These are phyloP conservation scores for Sphaerophoria taeniata DNA, from an alignment of 2,888 invertebrate species.

Conservation along the genomic window DNA sequence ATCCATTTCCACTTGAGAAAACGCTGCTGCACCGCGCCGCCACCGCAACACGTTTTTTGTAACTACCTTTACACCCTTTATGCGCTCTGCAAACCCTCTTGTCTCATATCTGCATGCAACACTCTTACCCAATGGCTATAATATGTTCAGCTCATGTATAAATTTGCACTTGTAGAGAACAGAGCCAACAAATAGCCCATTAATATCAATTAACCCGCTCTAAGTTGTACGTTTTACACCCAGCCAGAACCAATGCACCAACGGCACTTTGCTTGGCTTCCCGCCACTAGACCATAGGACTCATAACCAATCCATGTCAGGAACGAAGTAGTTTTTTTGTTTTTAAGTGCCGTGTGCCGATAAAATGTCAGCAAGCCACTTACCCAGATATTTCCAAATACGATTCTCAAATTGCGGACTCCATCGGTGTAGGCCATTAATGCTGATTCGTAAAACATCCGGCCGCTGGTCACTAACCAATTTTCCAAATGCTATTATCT, in stretches of 20 bases:
- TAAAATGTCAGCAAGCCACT: constrained; percentile 74
- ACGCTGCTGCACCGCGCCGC: not conserved
- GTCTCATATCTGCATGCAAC: not conserved
- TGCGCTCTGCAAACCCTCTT: not conserved
- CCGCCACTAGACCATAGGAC: constrained; percentile 1
- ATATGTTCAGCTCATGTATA: too few relatives aligned
- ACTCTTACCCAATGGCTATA: not conserved
- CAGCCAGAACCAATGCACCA: too few relatives aligned
- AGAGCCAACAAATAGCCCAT: constrained; percentile 68
- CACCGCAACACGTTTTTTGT: too few relatives aligned
- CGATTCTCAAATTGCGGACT: constrained; percentile 81
- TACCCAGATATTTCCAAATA: constrained; percentile 83
- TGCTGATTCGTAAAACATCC: constrained; percentile 81
- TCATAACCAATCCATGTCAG: constrained; percentile 19
- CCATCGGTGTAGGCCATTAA: constrained; percentile 82
- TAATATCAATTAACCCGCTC: constrained; percentile 72
- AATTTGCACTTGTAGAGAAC: constrained; percentile 55
- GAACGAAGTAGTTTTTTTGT: not conserved
- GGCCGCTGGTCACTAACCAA: constrained; percentile 76
- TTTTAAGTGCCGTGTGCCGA: not conserved
- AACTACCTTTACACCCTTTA: constrained; percentile 18
- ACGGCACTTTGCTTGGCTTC: constrained; percentile 44
- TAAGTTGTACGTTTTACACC: constrained; percentile 8
- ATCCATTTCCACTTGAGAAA: not conserved
- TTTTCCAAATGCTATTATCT: constrained; percentile 83